Evolutionary conservation across 1,140 invertebrate genomes (phyloP), one percentile per base, ranked within the genome.

Genomic region (Pogonognathellus flavescens): DNA sequence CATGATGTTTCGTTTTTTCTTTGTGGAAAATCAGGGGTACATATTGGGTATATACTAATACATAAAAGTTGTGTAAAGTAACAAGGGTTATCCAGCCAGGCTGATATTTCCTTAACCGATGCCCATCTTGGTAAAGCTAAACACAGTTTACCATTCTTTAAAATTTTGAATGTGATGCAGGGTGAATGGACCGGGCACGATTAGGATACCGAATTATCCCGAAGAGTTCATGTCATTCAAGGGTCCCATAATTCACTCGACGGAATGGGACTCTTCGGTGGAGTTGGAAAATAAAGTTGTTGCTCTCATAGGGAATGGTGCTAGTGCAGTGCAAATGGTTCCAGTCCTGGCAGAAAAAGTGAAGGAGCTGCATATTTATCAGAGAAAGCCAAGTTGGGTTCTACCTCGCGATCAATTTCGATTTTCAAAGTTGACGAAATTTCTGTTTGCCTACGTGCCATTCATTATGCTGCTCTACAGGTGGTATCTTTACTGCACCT

Each of bases 371-470:
- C 49, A 83, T 18, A 49, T 66, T 13, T 87, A 84, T 50, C 84
- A 87, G 60, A 53, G 87, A 82, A 72, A 87, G 62, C 80, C 87
- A 18, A 76, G 66, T 0, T 85, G 76, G 66, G 83, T 86, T 10
- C 16, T 72, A 6, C 84, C 84, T 7, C 25, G 20, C 49, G 50
- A 50, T 10, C 80, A 87, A 62, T 82, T 85, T 25, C 14, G 49
- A 10, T 83, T 84, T 82, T 52, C 80, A 25, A 11, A 20, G 6
- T n/a, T 25, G 9, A 52, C 55, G 2, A 41, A 85, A 59, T 14
- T 18, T 20, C 13, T 80, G 16, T 85, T 85, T 53, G 52, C 41
- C 6, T n/a, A n/a, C 13, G 0, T 72, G 10, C 80, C 80, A 16
- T 9, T 81, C 20, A 13, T 85, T 10, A 60, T 53, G 62, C n/a